A percentile compares a stretch with the other conserved stretches of the same genome.
phyloP scores from a whole-genome alignment of 2,888 invertebrate species.

The Amblyteles armatorius region DNA sequence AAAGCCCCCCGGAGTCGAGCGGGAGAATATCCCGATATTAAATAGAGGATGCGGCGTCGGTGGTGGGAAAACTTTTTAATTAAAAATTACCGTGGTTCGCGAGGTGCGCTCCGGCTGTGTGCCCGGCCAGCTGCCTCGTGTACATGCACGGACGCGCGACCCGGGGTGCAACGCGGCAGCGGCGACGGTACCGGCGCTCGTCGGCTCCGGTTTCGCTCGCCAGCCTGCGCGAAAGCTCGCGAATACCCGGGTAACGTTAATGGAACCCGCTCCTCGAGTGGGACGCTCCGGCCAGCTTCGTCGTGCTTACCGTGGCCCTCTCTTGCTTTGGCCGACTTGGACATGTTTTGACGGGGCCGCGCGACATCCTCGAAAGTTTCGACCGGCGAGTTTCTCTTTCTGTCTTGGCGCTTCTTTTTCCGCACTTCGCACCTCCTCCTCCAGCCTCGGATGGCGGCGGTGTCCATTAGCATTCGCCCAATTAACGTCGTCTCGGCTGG shows the following conservation, averaged over 20 bases:
- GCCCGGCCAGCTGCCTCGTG: constrained; percentile 5
- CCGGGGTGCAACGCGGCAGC: neutral
- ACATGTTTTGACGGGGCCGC: constrained; percentile 44
- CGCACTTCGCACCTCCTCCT: constrained; percentile 16
- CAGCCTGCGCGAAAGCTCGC: constrained; percentile 24
- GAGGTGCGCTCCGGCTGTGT: constrained; percentile 17
- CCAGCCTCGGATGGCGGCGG: neutral
- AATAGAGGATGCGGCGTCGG: constrained; percentile 68
- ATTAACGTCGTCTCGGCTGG: constrained; percentile 59
- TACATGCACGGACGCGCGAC: neutral
- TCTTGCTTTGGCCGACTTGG: constrained; percentile 23
- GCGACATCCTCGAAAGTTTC: constrained; percentile 30
- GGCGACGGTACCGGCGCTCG: neutral
- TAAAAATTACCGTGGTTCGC: constrained; percentile 71
- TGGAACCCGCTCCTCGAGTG: constrained; percentile 45
- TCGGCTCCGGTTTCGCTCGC: neutral
- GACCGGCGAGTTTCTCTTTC: constrained; percentile 17
- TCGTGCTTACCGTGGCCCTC: constrained; percentile 34
- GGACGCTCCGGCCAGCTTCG: neutral
- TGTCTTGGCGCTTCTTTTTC: constrained; percentile 4
- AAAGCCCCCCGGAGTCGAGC: constrained; percentile 53
- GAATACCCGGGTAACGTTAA: constrained; percentile 39
- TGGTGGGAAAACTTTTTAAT: constrained; percentile 73
- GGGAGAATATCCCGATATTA: constrained; percentile 73
- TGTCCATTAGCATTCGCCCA: constrained; percentile 52